Percentiles rank a stretch among this genome's conserved stretches.
Evolutionary conservation across 2,888 invertebrate genomes (phyloP).

Genomic region (Calameuta filiformis): DNA sequence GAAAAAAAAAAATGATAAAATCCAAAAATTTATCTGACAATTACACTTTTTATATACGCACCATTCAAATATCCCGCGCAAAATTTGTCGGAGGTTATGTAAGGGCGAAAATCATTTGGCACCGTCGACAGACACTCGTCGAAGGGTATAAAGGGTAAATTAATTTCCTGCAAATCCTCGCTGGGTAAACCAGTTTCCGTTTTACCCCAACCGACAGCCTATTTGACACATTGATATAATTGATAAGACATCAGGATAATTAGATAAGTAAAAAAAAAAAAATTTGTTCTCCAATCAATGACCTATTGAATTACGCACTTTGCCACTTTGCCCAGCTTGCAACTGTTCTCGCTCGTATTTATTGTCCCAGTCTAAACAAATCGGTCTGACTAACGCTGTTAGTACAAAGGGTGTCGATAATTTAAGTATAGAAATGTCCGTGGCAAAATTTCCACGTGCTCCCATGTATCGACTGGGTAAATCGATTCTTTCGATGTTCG

Average conservation of each 20-base stretch:
- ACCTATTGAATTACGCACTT: constrained; percentile 23
- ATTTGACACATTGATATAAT: not conserved
- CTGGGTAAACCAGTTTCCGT: constrained; percentile 35
- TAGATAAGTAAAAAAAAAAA: not conserved
- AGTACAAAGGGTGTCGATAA: constrained; percentile 34
- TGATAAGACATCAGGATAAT: not conserved
- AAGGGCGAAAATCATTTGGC: constrained; percentile 39
- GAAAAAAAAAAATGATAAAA: not conserved
- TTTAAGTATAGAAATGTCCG: constrained; percentile 41
- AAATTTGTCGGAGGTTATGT: constrained; percentile 47
- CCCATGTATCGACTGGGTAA: constrained; percentile 37
- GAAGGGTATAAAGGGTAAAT: constrained; percentile 42
- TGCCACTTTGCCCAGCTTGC: constrained; percentile 32
- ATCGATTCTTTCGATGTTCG: constrained; percentile 28
- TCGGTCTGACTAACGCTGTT: constrained; percentile 34
- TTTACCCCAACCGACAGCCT: constrained; percentile 48
- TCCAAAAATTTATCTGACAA: not conserved
- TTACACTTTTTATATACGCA: constrained; percentile 13
- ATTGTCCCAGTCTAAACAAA: constrained; percentile 45
- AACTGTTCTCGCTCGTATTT: constrained; percentile 30
- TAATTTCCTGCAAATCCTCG: constrained; percentile 36
- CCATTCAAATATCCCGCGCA: constrained; percentile 46
- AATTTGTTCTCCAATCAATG: not conserved
- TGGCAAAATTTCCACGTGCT: constrained; percentile 37
- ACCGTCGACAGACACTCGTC: constrained; percentile 37